These are phyloP conservation scores for Agriotes lineatus DNA, from an alignment of 2,888 invertebrate species.

Conservation along the genomic window DNA sequence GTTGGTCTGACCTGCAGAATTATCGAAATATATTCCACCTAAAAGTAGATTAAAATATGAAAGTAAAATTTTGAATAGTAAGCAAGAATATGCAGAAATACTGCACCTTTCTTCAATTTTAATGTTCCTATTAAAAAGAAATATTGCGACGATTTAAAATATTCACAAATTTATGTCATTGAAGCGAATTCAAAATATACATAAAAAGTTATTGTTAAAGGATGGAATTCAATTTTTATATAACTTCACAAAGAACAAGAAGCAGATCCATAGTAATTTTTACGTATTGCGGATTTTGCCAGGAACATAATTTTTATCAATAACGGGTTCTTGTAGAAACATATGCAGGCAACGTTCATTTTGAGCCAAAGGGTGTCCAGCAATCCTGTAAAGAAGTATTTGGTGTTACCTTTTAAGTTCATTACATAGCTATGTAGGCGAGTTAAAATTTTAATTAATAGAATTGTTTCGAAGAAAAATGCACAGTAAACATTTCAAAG, in stretches of 20 bases:
- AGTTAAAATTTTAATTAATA: too few relatives aligned
- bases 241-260: conserved; percentile 41
- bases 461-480: too few relatives aligned
- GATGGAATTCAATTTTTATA: conserved; percentile 41
- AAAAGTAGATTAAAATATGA: too few relatives aligned
- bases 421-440: too few relatives aligned
- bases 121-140: too few relatives aligned
- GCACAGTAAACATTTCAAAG: too few relatives aligned
- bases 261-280: conserved; percentile 54
- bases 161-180: conserved; percentile 3
- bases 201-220: conserved; percentile 36
- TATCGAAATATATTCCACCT: too few relatives aligned
- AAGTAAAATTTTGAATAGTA: too few relatives aligned
- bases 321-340: conserved; percentile 97
- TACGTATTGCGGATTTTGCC: conserved; percentile 98
- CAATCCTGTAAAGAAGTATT: conserved; percentile 88
- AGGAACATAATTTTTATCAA: conserved; percentile 99
- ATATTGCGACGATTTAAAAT: neutral
- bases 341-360: conserved; percentile 99
- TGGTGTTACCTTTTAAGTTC: too few relatives aligned
- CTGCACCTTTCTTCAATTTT: too few relatives aligned
- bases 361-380: conserved; percentile 98
- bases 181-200: conserved; percentile 17
- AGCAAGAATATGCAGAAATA: neutral
- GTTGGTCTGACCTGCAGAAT: conserved; percentile 2